Conservation (phyloP, 2,113 vertebrate genomes). For the Galemys pyrenaicus region DNA sequence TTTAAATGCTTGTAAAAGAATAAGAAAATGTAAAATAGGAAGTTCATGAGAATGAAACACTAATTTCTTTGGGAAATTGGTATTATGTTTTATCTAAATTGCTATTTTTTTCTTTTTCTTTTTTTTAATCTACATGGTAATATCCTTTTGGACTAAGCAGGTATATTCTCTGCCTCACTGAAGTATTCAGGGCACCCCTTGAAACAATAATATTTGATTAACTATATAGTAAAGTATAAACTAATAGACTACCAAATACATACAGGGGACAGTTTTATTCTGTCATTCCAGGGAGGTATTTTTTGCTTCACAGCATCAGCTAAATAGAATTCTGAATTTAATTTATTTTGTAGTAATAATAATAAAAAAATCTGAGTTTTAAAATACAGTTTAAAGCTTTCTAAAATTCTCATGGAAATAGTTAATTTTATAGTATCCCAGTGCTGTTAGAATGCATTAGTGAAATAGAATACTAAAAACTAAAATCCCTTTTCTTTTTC, state of each 20-base stretch:
- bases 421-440: constrained; percentile 51
- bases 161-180: background rate
- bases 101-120: constrained; percentile 43
- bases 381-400: constrained; percentile 14
- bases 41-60: background rate
- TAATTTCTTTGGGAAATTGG: background rate
- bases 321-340: constrained; percentile 40
- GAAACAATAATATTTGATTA: background rate
- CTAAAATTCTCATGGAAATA: constrained; percentile 34
- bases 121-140: constrained; percentile 50
- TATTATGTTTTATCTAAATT: constrained; percentile 43
- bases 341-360: constrained; percentile 22
- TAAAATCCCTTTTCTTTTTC: background rate
- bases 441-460: background rate
- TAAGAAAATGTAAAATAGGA: background rate
- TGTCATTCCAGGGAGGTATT: background rate
- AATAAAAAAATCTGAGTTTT: background rate
- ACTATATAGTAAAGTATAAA: background rate
- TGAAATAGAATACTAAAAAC: constrained; percentile 49
- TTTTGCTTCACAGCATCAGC: constrained; percentile 35
- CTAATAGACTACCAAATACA: background rate
- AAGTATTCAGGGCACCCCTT: constrained; percentile 6
- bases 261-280: background rate
- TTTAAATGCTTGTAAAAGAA: constrained; percentile 31
- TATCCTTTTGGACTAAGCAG: constrained; percentile 31